Evolutionary conservation across 2,888 invertebrate species (phyloP).

Genomic region (Campoplex nolae): DNA sequence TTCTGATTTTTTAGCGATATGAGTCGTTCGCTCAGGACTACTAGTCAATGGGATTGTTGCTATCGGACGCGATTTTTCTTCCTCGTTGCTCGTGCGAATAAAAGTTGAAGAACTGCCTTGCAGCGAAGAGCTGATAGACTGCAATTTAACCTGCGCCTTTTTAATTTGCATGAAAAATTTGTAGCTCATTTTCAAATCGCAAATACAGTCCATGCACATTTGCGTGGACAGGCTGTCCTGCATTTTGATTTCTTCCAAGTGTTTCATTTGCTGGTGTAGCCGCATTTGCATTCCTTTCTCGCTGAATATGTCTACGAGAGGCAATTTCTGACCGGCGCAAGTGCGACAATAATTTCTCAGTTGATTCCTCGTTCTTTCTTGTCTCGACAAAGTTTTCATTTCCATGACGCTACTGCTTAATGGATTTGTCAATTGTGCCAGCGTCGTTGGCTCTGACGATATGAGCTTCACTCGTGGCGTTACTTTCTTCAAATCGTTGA

Average conservation of each 20-base stretch:
- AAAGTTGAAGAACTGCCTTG: constrained; percentile 58
- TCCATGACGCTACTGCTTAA: constrained; percentile 21
- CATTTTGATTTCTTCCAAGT: constrained; percentile 80
- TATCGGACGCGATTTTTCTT: constrained; percentile 38
- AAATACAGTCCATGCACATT: constrained; percentile 84
- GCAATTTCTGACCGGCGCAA: constrained; percentile 82
- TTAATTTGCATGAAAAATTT: constrained; percentile 84
- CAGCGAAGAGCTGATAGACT: constrained; percentile 76
- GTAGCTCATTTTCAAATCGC: constrained; percentile 83
- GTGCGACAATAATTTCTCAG: constrained; percentile 82
- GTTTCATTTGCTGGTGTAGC: constrained; percentile 81
- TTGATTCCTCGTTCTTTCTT: constrained; percentile 71
- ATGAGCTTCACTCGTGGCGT: constrained; percentile 80
- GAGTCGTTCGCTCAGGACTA: constrained; percentile 20
- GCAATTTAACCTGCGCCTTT: constrained; percentile 82
- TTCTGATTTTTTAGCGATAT: constrained; percentile 44
- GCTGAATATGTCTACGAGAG: constrained; percentile 82
- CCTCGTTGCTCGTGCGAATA: constrained; percentile 26
- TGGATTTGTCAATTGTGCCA: constrained; percentile 71
- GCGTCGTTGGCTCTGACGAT: constrained; percentile 73
- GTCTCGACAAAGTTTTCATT: background rate
- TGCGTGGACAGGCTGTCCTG: constrained; percentile 80
- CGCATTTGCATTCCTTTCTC: constrained; percentile 82
- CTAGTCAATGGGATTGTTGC: constrained; percentile 2
- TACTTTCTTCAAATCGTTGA: constrained; percentile 81